A percentile compares a stretch with the other conserved stretches of the same genome.
phyloP scores from a whole-genome alignment of 2,797 vertebrate genomes.

The Hyperoplus lanceolatus region DNA sequence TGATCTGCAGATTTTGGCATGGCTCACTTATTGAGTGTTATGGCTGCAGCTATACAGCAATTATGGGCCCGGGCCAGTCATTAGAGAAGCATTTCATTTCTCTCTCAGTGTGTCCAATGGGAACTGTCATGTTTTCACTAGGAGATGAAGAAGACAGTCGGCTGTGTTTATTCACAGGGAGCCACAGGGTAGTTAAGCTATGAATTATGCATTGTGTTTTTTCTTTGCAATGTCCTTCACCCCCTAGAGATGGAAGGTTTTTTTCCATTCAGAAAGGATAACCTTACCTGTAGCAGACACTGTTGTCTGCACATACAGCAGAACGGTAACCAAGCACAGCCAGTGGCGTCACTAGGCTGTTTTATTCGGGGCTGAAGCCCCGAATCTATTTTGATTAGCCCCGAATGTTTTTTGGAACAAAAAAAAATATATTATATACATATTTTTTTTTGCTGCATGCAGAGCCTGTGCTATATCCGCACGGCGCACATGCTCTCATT shows the following conservation, averaged over 20 bases:
- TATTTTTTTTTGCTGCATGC: too few species aligned
- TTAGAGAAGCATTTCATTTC: conserved; percentile 32
- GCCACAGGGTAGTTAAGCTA: conserved; percentile 12
- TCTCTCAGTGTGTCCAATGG: conserved; percentile 6
- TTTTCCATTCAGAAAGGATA: neutral
- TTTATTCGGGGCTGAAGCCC: too few species aligned
- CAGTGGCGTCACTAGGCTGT: neutral
- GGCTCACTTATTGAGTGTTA: conserved; percentile 34
- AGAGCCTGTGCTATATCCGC: too few species aligned
- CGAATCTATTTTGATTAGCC: too few species aligned
- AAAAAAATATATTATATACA: too few species aligned
- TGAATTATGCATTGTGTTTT: conserved; percentile 25
- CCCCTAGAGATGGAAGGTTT: neutral
- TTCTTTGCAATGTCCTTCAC: conserved; percentile 10
- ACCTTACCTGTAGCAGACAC: conserved; percentile 10
- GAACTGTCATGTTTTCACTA: conserved; percentile 24
- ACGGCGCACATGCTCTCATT: too few species aligned
- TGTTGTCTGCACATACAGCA: conserved; percentile 1
- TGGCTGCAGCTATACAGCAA: conserved; percentile 26
- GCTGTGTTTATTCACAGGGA: conserved; percentile 8
- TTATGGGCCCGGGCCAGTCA: conserved; percentile 22
- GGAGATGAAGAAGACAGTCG: conserved; percentile 12
- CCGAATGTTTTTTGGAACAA: too few species aligned
- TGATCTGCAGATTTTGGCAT: conserved; percentile 39
- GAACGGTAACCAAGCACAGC: neutral